Conservation (phyloP, 2,888 invertebrate genomes). For the Bedellia somnulentella region DNA sequence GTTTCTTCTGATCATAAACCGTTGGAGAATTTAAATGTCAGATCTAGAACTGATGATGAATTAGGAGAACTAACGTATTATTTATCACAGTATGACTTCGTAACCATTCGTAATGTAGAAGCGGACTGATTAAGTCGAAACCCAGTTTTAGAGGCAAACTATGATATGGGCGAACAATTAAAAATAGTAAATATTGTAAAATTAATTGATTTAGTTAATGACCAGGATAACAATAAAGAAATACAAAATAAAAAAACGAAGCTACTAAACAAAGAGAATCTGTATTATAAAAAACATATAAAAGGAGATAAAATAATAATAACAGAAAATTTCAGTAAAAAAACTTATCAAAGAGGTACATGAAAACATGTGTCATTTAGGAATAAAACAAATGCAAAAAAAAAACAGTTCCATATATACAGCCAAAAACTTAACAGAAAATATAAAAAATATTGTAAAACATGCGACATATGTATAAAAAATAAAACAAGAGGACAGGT, state of each 20-base stretch:
- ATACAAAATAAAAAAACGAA: constrained; percentile 6
- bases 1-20: constrained; percentile 13
- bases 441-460: no score
- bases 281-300: constrained; percentile 4
- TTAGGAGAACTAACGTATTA: no score
- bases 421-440: no score
- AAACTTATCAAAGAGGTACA: no score
- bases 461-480: no score
- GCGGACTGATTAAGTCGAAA: constrained; percentile 5
- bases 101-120: constrained; percentile 2
- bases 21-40: constrained; percentile 7
- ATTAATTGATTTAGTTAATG: constrained; percentile 3
- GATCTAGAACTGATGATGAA: constrained; percentile 4
- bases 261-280: neutral
- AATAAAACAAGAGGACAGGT: no score
- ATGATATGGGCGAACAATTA: constrained; percentile 2
- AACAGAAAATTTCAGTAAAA: no score
- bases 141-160: constrained; percentile 2
- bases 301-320: no score
- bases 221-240: constrained; percentile 4
- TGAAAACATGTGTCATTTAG: no score
- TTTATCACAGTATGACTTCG: constrained; percentile 4
- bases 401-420: no score
- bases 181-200: constrained; percentile 6
- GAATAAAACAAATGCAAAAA: no score